Conservation (phyloP, 92 coral and sea anemone species). For the Phenganax marumi region DNA sequence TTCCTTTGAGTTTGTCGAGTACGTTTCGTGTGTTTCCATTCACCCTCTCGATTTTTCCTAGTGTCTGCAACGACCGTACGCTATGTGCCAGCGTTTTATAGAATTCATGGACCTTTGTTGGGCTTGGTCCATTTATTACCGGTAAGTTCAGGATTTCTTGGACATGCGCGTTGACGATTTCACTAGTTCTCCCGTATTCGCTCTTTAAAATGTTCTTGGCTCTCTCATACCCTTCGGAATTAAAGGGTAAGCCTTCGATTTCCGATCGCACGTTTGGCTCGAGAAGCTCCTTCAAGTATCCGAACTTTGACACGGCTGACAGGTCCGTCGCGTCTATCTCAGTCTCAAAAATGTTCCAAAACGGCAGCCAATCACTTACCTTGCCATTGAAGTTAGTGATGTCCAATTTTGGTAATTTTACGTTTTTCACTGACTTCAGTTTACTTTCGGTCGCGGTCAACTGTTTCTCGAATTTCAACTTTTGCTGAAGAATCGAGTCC, state of each 20-base stretch:
- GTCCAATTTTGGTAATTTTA: conserved; percentile 25
- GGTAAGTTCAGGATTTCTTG: conserved; percentile 11
- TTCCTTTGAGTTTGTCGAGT: neutral
- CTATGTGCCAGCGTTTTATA: conserved; percentile 1
- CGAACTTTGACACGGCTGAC: conserved; percentile 24
- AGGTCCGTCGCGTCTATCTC: conserved; percentile 23
- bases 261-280: conserved; percentile 33
- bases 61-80: neutral
- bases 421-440: conserved; percentile 5
- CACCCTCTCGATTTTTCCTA: neutral
- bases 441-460: neutral
- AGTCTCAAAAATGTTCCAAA: conserved; percentile 26
- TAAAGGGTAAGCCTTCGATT: neutral
- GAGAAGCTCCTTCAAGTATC: conserved; percentile 22
- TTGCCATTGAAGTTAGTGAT: conserved; percentile 36
- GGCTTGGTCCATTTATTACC: conserved; percentile 17
- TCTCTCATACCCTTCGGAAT: too few relatives aligned
- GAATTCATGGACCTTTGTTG: conserved; percentile 10
- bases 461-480: conserved; percentile 15
- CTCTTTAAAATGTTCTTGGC: too few relatives aligned
- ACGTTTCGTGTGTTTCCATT: neutral
- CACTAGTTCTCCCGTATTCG: neutral
- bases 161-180: conserved; percentile 3
- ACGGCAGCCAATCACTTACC: conserved; percentile 18
- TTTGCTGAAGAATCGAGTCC: conserved; percentile 16